phyloP scores from a whole-genome alignment of 1,140 invertebrate genomes.

The Zaprionus camerounensis region DNA sequence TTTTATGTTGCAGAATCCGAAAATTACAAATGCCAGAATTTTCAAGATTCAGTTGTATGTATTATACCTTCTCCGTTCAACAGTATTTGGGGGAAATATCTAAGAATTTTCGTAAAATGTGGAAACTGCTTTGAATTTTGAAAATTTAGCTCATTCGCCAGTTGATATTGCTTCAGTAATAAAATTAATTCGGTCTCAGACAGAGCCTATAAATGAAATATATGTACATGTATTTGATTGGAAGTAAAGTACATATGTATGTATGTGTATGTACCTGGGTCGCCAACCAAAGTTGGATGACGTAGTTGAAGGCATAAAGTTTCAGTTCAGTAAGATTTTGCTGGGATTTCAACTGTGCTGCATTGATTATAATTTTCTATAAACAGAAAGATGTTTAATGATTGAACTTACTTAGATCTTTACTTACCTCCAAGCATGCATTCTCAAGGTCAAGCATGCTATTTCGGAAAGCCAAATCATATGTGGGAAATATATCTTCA shows the following conservation, averaged over 20 bases:
- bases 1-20: neutral
- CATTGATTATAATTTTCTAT: conserved; percentile 53
- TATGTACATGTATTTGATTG: neutral
- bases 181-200: conserved; percentile 21
- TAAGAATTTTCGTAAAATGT: conserved; percentile 54
- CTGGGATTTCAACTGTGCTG: conserved; percentile 4
- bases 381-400: neutral
- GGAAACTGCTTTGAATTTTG: conserved; percentile 41
- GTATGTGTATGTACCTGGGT: neutral
- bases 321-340: conserved; percentile 40
- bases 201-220: conserved; percentile 8
- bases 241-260: neutral
- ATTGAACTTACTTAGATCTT: neutral
- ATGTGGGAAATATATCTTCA: conserved; percentile 49
- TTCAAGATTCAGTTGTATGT: conserved; percentile 1
- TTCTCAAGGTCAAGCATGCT: conserved; percentile 51
- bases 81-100: conserved; percentile 50
- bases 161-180: conserved; percentile 50
- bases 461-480: conserved; percentile 56
- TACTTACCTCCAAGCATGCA: conserved; percentile 39
- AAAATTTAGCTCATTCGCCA: conserved; percentile 41
- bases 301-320: conserved; percentile 52
- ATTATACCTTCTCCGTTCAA: conserved; percentile 47
- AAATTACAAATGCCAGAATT: neutral
- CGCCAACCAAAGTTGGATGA: conserved; percentile 50